Percentiles rank a stretch among this genome's conserved stretches.
These are phyloP conservation scores for Melinaea menophilus DNA, from an alignment of 2,888 invertebrate genomes.

Conservation along the genomic window DNA sequence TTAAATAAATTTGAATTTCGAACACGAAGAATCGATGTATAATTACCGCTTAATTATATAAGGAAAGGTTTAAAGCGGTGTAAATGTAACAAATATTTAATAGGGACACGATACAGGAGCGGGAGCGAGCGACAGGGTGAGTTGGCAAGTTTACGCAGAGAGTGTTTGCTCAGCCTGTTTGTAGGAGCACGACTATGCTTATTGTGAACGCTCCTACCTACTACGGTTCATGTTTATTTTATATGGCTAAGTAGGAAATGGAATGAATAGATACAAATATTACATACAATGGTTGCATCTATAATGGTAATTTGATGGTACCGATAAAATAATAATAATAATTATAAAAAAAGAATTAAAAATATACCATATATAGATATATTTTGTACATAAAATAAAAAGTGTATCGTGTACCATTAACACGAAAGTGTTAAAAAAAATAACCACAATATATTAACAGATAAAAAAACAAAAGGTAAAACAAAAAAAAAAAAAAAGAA, in stretches of 20 bases:
- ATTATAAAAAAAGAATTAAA: no score
- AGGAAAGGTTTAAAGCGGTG: conserved; percentile 23
- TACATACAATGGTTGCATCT: neutral
- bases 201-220: conserved; percentile 43
- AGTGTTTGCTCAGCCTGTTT: conserved; percentile 37
- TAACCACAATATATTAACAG: neutral
- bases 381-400: no score
- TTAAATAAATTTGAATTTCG: no score
- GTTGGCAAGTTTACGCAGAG: conserved; percentile 40
- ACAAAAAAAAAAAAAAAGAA: conserved; percentile 7
- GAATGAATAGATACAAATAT: conserved; percentile 20
- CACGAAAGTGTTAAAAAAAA: neutral
- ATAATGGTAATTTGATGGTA: neutral
- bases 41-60: conserved; percentile 13
- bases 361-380: no score
- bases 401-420: no score
- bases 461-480: neutral
- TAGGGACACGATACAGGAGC: conserved; percentile 19
- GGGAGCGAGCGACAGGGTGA: conserved; percentile 30
- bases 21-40: neutral
- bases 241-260: conserved; percentile 27
- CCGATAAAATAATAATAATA: no score
- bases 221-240: conserved; percentile 29
- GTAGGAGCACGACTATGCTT: conserved; percentile 47
- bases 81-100: conserved; percentile 35